A percentile compares a stretch with the other conserved stretches of the same genome.
Conservation (phyloP, 2,888 invertebrate species). For the Andrena trimmerana region DNA sequence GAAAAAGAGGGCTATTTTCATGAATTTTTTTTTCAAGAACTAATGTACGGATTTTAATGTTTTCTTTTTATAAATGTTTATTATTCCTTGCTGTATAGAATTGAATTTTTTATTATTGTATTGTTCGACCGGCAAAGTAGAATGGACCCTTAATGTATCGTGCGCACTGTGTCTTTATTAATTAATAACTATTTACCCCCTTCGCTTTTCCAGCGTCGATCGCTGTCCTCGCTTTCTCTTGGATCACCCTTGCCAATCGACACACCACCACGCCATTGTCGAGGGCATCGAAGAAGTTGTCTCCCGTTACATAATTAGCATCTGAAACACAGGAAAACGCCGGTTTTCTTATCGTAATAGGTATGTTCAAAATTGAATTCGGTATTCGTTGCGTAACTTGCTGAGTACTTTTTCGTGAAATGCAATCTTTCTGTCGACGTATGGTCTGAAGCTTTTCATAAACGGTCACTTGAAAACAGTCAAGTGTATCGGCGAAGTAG, state of each 20-base stretch:
- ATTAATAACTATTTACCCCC: conserved; percentile 85
- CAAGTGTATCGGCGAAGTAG: conserved; percentile 55
- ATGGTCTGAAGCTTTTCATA: conserved; percentile 18
- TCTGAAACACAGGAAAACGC: conserved; percentile 86
- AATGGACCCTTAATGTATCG: background rate
- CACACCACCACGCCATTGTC: conserved; percentile 95
- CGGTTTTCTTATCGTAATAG: background rate
- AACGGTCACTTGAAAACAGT: conserved; percentile 44
- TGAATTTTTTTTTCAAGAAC: too few relatives aligned
- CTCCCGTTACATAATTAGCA: conserved; percentile 90
- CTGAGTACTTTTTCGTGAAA: background rate
- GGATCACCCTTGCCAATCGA: conserved; percentile 92
- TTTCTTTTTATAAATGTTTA: too few relatives aligned
- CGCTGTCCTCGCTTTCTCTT: conserved; percentile 90
- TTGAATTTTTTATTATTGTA: too few relatives aligned
- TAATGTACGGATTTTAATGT: too few relatives aligned
- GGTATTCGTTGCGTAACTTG: background rate
- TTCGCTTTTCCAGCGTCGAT: conserved; percentile 88
- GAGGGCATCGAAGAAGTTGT: conserved; percentile 92
- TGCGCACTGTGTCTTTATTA: background rate
- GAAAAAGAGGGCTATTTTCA: too few relatives aligned
- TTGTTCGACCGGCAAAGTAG: too few relatives aligned
- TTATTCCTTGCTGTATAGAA: too few relatives aligned
- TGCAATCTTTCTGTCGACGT: conserved; percentile 5
- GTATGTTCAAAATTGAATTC: background rate